phyloP scores from a whole-genome alignment of 2,113 vertebrate species.

The Odocoileus hemionus region DNA sequence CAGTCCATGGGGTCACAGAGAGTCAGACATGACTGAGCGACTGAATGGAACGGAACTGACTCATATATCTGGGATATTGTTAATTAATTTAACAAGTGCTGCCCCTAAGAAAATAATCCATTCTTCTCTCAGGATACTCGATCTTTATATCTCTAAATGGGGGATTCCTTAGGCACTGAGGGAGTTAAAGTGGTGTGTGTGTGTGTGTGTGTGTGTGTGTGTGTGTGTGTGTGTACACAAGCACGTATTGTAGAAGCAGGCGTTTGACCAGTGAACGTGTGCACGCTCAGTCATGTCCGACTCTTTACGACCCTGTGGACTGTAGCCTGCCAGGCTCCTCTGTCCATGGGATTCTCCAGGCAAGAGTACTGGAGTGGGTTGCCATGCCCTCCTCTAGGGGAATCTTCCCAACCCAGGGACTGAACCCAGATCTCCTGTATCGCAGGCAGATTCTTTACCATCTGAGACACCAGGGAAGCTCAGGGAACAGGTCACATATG shows the following conservation, averaged over 20 bases:
- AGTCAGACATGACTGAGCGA: background rate
- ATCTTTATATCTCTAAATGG: background rate
- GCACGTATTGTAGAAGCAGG: background rate
- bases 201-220: background rate
- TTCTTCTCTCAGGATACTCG: background rate
- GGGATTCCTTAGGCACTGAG: background rate
- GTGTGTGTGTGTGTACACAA: background rate
- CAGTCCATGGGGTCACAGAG: background rate
- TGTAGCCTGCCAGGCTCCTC: background rate
- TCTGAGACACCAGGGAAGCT: background rate
- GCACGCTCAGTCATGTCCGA: background rate
- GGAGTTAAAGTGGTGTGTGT: background rate
- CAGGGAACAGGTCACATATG: background rate
- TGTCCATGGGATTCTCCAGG: background rate
- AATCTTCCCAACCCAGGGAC: background rate
- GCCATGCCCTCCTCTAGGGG: background rate
- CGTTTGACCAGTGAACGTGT: background rate
- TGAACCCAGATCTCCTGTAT: background rate
- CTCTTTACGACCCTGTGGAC: background rate
- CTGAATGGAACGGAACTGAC: background rate
- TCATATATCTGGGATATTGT: background rate
- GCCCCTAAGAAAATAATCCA: background rate
- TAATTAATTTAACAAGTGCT: background rate
- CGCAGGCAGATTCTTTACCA: background rate
- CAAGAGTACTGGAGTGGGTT: background rate